phyloP scores from a whole-genome alignment of 2,113 vertebrate species.

The Campylomormyrus numenius region DNA sequence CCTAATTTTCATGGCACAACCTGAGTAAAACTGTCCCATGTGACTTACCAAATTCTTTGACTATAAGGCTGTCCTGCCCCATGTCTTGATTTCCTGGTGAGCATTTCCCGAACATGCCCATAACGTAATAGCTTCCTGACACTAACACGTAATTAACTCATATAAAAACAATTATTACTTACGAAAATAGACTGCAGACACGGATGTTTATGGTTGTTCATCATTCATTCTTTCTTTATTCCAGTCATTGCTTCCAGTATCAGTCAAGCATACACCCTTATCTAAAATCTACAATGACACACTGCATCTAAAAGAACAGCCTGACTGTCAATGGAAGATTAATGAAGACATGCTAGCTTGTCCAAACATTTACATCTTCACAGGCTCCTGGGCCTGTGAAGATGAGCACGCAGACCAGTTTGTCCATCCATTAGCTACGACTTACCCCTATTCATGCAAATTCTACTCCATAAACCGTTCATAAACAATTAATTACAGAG shows the following conservation, averaged over 20 bases:
- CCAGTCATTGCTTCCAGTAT: not conserved
- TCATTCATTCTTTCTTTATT: not conserved
- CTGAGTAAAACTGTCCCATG: not conserved
- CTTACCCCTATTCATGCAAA: not conserved
- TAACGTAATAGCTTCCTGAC: not conserved
- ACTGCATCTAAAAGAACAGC: not conserved
- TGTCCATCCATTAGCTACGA: not conserved
- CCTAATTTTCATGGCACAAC: not conserved
- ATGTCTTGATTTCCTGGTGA: not conserved
- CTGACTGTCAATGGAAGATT: not conserved
- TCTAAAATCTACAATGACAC: not conserved
- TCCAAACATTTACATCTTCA: not conserved
- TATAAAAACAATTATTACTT: not conserved
- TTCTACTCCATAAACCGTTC: not conserved
- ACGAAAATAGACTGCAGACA: not conserved
- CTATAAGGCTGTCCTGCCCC: not conserved
- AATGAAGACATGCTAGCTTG: not conserved
- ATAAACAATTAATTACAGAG: not conserved
- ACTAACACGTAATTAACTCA: not conserved
- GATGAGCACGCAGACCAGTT: not conserved
- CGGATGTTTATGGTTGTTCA: not conserved
- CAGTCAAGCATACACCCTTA: not conserved
- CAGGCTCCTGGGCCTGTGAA: not conserved
- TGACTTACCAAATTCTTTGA: not conserved
- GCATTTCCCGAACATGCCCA: not conserved